Conservation (phyloP, 2,888 invertebrate genomes). For the Hydraecia micacea region DNA sequence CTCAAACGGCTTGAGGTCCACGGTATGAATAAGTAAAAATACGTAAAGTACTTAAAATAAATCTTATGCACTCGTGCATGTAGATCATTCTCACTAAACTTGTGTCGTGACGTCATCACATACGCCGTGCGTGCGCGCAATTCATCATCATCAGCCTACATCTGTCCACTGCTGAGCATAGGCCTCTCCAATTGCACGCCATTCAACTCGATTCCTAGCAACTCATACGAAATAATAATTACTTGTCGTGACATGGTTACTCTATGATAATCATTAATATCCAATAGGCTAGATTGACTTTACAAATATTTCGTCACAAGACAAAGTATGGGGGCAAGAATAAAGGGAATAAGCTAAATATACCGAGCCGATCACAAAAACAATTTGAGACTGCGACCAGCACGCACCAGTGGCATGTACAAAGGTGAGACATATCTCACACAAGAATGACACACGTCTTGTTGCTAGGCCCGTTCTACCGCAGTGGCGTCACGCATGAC, state of each 20-base stretch:
- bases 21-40: constrained; percentile 58
- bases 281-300: constrained; percentile 3
- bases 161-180: neutral
- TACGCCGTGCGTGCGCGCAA: constrained; percentile 43
- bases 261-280: neutral
- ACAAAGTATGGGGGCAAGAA: constrained; percentile 42
- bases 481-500: constrained; percentile 21
- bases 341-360: neutral
- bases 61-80: constrained; percentile 58
- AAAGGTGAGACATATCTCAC: neutral
- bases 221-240: neutral
- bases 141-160: neutral
- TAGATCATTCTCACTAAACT: constrained; percentile 67
- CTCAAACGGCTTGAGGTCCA: constrained; percentile 52
- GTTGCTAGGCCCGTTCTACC: neutral
- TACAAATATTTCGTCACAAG: constrained; percentile 11
- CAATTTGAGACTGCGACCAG: neutral
- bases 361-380: neutral
- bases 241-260: constrained; percentile 4
- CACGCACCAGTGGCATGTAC: neutral
- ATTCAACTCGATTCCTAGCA: constrained; percentile 3
- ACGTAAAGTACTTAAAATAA: constrained; percentile 62
- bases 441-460: neutral
- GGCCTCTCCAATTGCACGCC: neutral
- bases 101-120: constrained; percentile 60